Percentiles rank a stretch among this genome's conserved stretches.
phyloP scores from a whole-genome alignment of 1,140 invertebrate species.

The Euwallacea similis region DNA sequence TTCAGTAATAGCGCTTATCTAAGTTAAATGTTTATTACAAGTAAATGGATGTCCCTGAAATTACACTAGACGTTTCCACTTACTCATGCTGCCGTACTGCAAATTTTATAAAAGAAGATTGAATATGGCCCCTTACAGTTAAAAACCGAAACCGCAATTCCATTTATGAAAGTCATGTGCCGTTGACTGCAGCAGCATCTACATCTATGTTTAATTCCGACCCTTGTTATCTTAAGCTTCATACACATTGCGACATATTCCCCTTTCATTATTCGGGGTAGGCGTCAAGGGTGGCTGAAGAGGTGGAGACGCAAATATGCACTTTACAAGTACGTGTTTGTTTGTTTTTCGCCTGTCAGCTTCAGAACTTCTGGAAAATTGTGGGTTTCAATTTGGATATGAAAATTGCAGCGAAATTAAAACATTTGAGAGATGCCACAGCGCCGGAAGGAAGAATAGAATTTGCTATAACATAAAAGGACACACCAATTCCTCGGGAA shows the following conservation, averaged over 20 bases:
- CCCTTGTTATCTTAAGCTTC: not conserved
- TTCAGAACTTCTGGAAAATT: not conserved
- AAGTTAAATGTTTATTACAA: conserved; percentile 25
- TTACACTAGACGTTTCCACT: conserved; percentile 3
- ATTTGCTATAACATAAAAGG: too few species aligned
- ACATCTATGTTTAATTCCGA: not conserved
- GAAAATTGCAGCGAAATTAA: too few species aligned
- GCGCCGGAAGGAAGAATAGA: too few species aligned
- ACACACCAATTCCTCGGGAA: too few species aligned
- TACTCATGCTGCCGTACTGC: not conserved
- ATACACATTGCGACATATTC: not conserved
- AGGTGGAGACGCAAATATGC: not conserved
- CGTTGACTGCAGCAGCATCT: not conserved
- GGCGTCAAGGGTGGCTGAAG: too few species aligned
- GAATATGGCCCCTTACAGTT: not conserved
- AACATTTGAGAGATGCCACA: not conserved
- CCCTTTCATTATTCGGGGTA: too few species aligned
- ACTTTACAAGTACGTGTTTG: not conserved
- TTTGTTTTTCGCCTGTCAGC: conserved; percentile 2
- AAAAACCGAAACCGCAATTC: not conserved
- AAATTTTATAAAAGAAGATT: not conserved
- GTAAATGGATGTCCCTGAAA: not conserved
- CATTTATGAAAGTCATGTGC: not conserved
- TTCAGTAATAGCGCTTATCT: conserved; percentile 28
- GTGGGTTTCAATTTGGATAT: not conserved